phyloP scores from a whole-genome alignment of 1,140 invertebrate species.

The Ceratitis capitata region DNA sequence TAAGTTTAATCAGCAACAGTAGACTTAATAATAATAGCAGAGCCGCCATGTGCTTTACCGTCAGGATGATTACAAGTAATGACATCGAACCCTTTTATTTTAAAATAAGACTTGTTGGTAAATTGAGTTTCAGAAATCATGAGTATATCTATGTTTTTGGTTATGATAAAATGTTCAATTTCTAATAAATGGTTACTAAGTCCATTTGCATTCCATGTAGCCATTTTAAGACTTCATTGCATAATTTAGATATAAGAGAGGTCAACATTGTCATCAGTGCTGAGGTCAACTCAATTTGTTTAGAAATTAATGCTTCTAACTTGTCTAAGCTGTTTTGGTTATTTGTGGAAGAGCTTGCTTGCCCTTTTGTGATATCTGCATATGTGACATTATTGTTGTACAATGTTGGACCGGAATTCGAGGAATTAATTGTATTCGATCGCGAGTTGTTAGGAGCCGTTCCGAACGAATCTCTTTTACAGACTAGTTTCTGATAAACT shows the following conservation, averaged over 20 bases:
- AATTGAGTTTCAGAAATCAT: background rate
- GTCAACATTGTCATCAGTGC: slow-evolving; percentile 20
- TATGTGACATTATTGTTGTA: background rate
- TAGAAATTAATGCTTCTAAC: background rate
- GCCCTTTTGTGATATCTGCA: background rate
- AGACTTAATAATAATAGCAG: no score
- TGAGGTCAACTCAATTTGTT: slow-evolving; percentile 38
- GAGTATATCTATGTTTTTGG: background rate
- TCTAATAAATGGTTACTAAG: background rate
- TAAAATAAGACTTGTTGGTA: no score
- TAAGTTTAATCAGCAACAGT: no score
- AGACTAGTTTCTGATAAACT: background rate
- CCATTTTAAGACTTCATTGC: slow-evolving; percentile 16
- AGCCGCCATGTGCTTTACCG: no score
- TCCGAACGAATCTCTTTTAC: background rate
- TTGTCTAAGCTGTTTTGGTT: background rate
- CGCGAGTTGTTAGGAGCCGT: background rate
- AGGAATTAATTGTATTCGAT: background rate
- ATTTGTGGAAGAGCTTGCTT: background rate
- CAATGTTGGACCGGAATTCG: background rate
- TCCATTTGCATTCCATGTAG: background rate
- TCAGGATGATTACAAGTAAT: no score
- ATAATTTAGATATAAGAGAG: slow-evolving; percentile 28
- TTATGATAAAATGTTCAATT: background rate
- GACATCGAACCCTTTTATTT: no score